Evolutionary conservation across 2,888 invertebrate species (phyloP).

Genomic region (Apocheima hispidaria): DNA sequence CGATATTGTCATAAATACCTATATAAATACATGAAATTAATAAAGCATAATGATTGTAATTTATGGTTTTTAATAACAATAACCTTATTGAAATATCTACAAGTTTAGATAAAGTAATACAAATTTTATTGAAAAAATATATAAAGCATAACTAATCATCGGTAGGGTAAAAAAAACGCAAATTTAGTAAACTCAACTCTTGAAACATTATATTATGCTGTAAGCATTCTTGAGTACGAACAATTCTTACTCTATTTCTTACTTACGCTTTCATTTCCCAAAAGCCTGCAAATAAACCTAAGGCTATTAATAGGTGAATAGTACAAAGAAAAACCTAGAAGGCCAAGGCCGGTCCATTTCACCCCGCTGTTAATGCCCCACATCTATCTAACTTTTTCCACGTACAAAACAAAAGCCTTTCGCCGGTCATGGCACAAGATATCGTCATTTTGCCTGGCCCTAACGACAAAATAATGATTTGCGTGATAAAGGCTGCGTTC

Average conservation of each 20-base stretch:
- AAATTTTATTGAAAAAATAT: too few relatives aligned
- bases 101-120: too few relatives aligned
- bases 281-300: constrained; percentile 7
- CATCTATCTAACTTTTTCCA: constrained; percentile 42
- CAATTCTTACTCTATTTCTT: constrained; percentile 2
- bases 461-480: constrained; percentile 85
- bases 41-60: constrained; percentile 87
- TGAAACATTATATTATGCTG: background rate
- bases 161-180: too few relatives aligned
- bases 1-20: constrained; percentile 86
- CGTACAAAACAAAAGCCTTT: constrained; percentile 56
- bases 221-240: background rate
- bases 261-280: constrained; percentile 7
- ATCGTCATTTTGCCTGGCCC: constrained; percentile 73
- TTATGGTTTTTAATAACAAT: constrained; percentile 71
- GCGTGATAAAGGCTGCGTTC: constrained; percentile 77
- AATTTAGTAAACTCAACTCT: background rate
- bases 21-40: constrained; percentile 87
- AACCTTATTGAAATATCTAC: constrained; percentile 12
- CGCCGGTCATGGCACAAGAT: constrained; percentile 63
- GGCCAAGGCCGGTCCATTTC: constrained; percentile 29
- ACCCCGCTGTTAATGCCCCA: constrained; percentile 36
- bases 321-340: constrained; percentile 32
- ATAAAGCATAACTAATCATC: too few relatives aligned
- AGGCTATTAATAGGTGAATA: constrained; percentile 14